These are phyloP conservation scores for Meteorus colon DNA, from an alignment of 2,888 invertebrate genomes.

Conservation along the genomic window DNA sequence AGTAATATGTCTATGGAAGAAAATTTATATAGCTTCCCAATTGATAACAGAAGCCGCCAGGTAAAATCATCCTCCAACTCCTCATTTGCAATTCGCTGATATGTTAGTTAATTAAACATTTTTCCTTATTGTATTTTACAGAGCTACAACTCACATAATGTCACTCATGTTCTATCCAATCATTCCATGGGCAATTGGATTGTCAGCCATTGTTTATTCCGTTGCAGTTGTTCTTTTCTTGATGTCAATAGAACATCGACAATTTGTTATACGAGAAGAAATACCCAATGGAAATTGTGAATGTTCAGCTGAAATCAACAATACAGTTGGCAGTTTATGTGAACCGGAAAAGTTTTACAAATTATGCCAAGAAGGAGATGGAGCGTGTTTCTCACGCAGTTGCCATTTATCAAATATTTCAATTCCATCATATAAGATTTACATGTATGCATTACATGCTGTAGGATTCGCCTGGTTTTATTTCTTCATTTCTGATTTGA, in stretches of 20 bases:
- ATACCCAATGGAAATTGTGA: slow-evolving; percentile 65
- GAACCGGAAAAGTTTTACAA: slow-evolving; percentile 76
- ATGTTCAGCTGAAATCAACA: slow-evolving; percentile 71
- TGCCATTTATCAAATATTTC: slow-evolving; percentile 78
- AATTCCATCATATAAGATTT: slow-evolving; percentile 74
- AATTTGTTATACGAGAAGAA: slow-evolving; percentile 76
- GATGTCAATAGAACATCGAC: slow-evolving; percentile 80
- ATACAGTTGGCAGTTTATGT: slow-evolving; percentile 76
- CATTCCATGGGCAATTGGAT: slow-evolving; percentile 89
- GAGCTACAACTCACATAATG: slow-evolving; percentile 89
- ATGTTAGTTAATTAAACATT: no score
- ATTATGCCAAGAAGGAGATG: slow-evolving; percentile 70
- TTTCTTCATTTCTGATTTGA: slow-evolving; percentile 91
- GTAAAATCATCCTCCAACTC: slow-evolving; percentile 72
- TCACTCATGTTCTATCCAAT: slow-evolving; percentile 93
- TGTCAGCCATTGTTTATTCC: slow-evolving; percentile 83
- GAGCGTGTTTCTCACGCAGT: slow-evolving; percentile 67
- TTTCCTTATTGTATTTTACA: slow-evolving; percentile 72
- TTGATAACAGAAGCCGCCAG: slow-evolving; percentile 94
- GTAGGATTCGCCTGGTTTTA: slow-evolving; percentile 92
- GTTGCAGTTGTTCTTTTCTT: slow-evolving; percentile 82
- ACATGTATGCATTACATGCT: slow-evolving; percentile 78
- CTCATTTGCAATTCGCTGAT: slow-evolving; percentile 47
- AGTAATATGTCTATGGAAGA: slow-evolving; percentile 86
- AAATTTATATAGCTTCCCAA: slow-evolving; percentile 91